Conservation (phyloP, 2,888 invertebrate genomes). For the Heliconius aoede region DNA sequence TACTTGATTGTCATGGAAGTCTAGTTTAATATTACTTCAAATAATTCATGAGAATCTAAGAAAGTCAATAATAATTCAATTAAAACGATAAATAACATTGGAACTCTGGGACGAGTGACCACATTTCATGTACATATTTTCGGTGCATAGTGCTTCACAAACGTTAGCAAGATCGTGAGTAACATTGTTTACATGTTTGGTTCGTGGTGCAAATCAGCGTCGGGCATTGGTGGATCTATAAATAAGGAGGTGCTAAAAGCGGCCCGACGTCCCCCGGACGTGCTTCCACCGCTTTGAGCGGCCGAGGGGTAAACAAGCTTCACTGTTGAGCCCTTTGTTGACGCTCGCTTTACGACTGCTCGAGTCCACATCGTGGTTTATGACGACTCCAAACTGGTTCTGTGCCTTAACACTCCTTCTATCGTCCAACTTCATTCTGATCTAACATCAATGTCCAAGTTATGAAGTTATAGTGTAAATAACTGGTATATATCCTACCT, state of each 20-base stretch:
- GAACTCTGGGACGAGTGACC: background rate
- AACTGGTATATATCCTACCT: too few relatives aligned
- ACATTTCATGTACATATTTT: constrained; percentile 34
- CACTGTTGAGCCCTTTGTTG: constrained; percentile 77
- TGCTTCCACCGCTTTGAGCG: constrained; percentile 80
- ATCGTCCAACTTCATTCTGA: constrained; percentile 50
- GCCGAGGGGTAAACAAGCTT: constrained; percentile 77
- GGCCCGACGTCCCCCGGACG: constrained; percentile 78
- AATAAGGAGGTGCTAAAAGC: constrained; percentile 84
- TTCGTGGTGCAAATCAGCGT: constrained; percentile 79
- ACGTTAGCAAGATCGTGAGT: constrained; percentile 53
- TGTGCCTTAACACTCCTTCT: constrained; percentile 43
- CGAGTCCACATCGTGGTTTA: constrained; percentile 62
- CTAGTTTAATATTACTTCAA: constrained; percentile 50
- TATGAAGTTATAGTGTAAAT: background rate
- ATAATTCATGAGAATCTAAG: too few relatives aligned
- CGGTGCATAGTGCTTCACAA: constrained; percentile 24
- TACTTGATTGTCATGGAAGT: constrained; percentile 66
- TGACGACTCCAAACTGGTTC: constrained; percentile 52
- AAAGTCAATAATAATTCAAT: too few relatives aligned
- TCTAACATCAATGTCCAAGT: constrained; percentile 7
- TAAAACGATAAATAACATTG: too few relatives aligned
- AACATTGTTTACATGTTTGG: constrained; percentile 72
- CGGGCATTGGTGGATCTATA: constrained; percentile 76
- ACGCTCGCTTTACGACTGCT: constrained; percentile 76